These are phyloP conservation scores for Temnothorax nylanderi DNA, from an alignment of 1,140 invertebrate species.

Conservation along the genomic window DNA sequence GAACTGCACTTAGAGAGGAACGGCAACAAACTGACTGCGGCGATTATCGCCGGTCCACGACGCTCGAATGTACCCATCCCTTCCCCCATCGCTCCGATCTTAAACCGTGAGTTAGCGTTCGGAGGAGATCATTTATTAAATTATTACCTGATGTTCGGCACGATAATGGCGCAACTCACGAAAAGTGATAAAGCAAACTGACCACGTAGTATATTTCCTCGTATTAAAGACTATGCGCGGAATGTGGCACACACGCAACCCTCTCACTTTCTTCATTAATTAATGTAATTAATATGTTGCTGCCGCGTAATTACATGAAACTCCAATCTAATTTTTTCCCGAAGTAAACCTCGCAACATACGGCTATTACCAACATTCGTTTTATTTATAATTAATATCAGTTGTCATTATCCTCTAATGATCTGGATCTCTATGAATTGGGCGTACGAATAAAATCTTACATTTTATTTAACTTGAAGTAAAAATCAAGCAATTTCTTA, in stretches of 20 bases:
- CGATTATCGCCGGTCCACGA: conserved; percentile 6
- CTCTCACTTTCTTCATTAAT: conserved; percentile 18
- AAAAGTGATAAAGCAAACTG: conserved; percentile 3
- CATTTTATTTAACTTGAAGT: background rate
- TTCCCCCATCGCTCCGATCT: background rate
- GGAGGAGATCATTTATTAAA: conserved; percentile 1
- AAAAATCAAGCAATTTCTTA: background rate
- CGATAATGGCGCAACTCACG: background rate
- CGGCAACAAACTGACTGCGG: conserved; percentile 24
- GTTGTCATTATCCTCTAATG: background rate
- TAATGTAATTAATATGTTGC: conserved; percentile 3
- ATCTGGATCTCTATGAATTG: background rate
- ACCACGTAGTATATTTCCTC: background rate
- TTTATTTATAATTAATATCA: background rate
- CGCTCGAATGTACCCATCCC: background rate
- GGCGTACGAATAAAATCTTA: background rate
- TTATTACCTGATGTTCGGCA: background rate
- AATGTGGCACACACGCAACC: background rate
- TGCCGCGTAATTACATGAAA: background rate
- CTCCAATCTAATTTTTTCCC: too few relatives aligned
- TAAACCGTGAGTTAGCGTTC: background rate
- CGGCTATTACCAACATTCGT: background rate
- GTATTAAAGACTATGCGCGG: background rate
- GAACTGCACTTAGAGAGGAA: background rate
- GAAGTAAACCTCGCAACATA: background rate